A percentile compares a stretch with the other conserved stretches of the same genome.
Conservation (phyloP, 2,113 vertebrate species). For the Lycaon pictus region DNA sequence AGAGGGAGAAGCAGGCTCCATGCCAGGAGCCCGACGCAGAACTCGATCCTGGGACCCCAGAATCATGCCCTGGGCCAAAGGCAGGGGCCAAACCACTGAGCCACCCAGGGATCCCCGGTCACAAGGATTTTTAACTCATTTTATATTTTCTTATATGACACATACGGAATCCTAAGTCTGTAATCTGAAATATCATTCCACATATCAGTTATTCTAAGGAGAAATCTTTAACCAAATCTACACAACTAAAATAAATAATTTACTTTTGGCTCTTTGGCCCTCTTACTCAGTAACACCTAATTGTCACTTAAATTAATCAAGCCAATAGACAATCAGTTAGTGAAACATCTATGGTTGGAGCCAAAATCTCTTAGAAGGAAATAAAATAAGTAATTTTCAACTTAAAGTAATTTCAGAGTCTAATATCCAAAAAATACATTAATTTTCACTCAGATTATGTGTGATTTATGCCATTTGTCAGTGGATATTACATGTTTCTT, state of each 20-base stretch:
- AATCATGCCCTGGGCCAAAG: too few relatives aligned
- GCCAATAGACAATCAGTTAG: not conserved
- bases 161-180: not conserved
- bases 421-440: not conserved
- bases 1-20: too few relatives aligned
- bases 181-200: not conserved
- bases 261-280: not conserved
- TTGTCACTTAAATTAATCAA: not conserved
- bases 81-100: too few relatives aligned
- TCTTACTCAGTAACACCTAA: not conserved
- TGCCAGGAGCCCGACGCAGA: too few relatives aligned
- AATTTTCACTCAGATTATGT: not conserved
- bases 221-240: not conserved
- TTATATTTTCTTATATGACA: not conserved
- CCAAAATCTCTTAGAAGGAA: not conserved
- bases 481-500: not conserved
- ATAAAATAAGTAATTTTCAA: not conserved
- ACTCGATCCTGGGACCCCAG: too few relatives aligned
- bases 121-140: not conserved
- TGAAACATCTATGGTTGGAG: not conserved
- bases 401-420: not conserved
- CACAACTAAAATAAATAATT: not conserved
- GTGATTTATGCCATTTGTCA: not conserved
- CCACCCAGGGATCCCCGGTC: not conserved
- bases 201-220: not conserved